Evolutionary conservation across 2,888 invertebrate species (phyloP), one percentile per base, ranked within the genome.

Genomic region (Pseudococcus viburni): DNA sequence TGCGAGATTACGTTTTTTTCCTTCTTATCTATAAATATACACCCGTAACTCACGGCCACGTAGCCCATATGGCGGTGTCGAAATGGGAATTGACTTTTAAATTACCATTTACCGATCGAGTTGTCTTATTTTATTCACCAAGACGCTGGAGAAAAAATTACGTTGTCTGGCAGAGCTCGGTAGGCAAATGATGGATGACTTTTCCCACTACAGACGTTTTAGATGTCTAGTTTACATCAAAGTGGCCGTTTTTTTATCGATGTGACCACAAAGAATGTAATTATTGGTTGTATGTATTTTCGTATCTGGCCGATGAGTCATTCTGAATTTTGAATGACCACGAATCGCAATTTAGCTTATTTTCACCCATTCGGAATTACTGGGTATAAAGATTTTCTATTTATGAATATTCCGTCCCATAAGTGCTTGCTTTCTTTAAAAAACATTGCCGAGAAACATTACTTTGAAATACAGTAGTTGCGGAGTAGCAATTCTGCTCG

Each of bases 21-120:
- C 55, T n/a, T n/a, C n/a, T 55, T 55, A 55, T 55, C 55, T 64
- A 22, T 64, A 64, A 64, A 64, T 64, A n/a, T 59, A 59, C 7
- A n/a, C 7, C 15, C 15, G 59, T 59, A 42, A 42, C 42, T 5
- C 42, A 42, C 42, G 42, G 9, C 9, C 42, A 22, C 64, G 22
- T 64, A 11, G 12, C 8, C 64, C 64, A 64, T 12, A 64, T 64
- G 64, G 22, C 11, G 11, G 15, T 64, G 22, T 55, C 22, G 22
- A 64, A 64, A 22, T 64, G 64, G 22, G 64, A 55, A 55, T 55
- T 8, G 15, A 55, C 55, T 55, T 55, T 55, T 55, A n/a, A 55
- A 55, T 7, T 55, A n/a, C 12, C 55, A n/a, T 55, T 55, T 55
- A n/a, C 12, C n/a, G 17, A 55, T 55, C n/a, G n/a, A 55, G n/a